Evolutionary conservation across 2,888 invertebrate genomes (phyloP), one percentile per base, ranked within the genome.

Genomic region (Criorhina ranunculi): DNA sequence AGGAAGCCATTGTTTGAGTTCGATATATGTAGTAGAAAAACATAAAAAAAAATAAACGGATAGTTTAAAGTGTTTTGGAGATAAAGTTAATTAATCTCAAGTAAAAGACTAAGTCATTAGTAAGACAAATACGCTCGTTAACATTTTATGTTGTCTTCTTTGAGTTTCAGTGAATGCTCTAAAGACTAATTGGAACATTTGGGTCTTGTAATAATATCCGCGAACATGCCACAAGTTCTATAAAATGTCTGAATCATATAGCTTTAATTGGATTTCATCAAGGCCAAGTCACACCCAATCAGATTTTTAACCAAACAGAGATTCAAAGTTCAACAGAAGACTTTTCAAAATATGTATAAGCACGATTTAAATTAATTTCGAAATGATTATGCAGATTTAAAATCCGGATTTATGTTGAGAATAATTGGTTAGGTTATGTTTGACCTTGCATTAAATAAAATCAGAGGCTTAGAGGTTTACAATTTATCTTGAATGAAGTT

Each of bases 251-350:
- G 53, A 53, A 53, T 53, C 53, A 33, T 53, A 31, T 4, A 53
- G 53, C 11, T 53, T 49, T 46, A 49, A 49, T 49, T 49, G 24
- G 53, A 33, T 53, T 31, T 31, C 8, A 31, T 53, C 53, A 53
- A 53, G 53, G 53, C 15, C 33, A 33, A 33, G 31, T 7, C 53
- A 53, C 53, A 53, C 53, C 53, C 29, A 17, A 44, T 9, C 7
- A 4, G 15, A 42, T 42, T 5, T 44, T 9, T 8, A 44, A 44
- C 5, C 11, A 17, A 42, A 8, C 15, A 15, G 42, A 15, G 8
- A 15, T 8, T n/a, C 8, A 15, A 42, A 42, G 15, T 15, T 42
- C 12, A 12, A 12, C 40, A 15, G 12, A 40, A 15, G 12, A 40
- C 12, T n/a, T n/a, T n/a, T n/a, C n/a, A 12, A 12, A 15, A 44